Evolutionary conservation across 2,113 vertebrate species (phyloP).

Genomic region (Addax nasomaculatus): DNA sequence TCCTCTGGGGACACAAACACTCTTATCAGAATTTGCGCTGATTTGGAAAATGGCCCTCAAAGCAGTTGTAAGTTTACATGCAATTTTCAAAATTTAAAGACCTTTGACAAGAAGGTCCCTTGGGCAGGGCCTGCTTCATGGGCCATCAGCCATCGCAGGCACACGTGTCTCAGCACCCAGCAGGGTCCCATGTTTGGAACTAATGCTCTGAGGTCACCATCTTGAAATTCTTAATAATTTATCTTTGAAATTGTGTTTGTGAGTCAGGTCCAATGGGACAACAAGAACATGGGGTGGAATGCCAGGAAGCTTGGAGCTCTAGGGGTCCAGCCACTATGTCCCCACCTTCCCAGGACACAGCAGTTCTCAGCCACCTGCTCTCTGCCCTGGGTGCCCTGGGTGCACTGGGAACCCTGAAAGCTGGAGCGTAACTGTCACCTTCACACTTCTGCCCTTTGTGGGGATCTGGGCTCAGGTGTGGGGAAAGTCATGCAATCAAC

Average conservation of each 20-base stretch:
- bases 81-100: not conserved
- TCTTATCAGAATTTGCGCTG: not conserved
- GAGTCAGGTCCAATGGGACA: not conserved
- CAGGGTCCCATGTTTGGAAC: no score
- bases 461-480: not conserved
- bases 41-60: not conserved
- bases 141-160: fast-evolving
- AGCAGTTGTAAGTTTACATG: not conserved
- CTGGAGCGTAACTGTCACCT: no score
- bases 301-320: not conserved
- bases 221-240: not conserved
- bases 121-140: not conserved
- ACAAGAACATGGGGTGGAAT: not conserved
- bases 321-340: not conserved
- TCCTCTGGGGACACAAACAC: not conserved
- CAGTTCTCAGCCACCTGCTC: fast-evolving
- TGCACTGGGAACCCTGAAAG: not conserved
- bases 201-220: not conserved
- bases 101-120: not conserved
- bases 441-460: not conserved
- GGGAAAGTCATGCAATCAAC: not conserved
- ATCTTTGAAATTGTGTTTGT: not conserved
- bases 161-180: not conserved
- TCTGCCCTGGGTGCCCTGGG: not conserved
- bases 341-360: not conserved